A percentile compares a stretch with the other conserved stretches of the same genome.
phyloP scores from a whole-genome alignment of 1,140 invertebrate genomes.

The Ganaspis sp. region DNA sequence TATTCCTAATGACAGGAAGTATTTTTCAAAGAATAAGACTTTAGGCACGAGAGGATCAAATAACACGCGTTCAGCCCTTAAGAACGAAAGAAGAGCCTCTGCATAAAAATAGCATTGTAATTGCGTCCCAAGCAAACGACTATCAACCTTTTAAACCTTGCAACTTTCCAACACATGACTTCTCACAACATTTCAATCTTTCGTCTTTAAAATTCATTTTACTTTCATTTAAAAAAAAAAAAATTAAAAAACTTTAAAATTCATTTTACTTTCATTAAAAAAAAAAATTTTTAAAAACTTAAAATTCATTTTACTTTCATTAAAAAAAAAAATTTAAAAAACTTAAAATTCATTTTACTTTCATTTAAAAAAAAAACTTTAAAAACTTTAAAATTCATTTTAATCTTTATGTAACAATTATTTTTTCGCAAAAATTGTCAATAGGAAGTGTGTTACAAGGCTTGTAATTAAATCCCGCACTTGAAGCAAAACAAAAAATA shows the following conservation, averaged over 20 bases:
- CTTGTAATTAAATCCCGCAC: background rate
- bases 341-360: too few relatives aligned
- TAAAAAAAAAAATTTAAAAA: too few relatives aligned
- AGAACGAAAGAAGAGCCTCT: slow-evolving; percentile 25
- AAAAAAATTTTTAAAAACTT: too few relatives aligned
- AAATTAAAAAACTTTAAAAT: too few relatives aligned
- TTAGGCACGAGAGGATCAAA: background rate
- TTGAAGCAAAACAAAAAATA: background rate
- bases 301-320: too few relatives aligned
- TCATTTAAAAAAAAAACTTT: background rate
- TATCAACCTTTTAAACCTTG: slow-evolving; percentile 19
- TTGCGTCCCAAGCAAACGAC: slow-evolving; percentile 25
- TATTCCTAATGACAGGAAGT: background rate
- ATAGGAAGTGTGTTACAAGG: background rate
- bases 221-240: background rate
- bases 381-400: background rate
- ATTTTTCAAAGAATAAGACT: background rate
- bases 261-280: too few relatives aligned
- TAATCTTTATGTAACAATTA: background rate
- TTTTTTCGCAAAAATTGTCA: background rate
- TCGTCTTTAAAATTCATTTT: background rate
- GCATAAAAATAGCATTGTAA: slow-evolving; percentile 30
- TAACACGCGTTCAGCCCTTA: slow-evolving; percentile 11
- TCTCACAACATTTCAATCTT: background rate
- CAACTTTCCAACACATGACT: background rate